Evolutionary conservation across 30 jellyfish, hydroid and myxozoan species (phyloP).

Genomic region (Morbakka virulenta): DNA sequence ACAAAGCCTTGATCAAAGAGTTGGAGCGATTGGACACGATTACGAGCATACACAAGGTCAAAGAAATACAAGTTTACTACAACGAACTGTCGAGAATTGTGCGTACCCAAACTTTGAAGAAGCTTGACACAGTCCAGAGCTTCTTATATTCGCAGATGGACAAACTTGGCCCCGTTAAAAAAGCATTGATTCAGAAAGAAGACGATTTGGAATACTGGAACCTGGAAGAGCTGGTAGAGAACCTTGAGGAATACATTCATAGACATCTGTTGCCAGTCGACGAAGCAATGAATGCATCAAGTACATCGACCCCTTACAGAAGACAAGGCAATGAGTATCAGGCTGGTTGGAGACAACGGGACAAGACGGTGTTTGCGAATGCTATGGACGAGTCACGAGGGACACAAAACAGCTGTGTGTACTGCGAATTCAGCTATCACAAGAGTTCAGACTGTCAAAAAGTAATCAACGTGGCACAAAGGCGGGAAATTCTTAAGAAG

Average conservation of each 20-base stretch:
- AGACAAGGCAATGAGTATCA: conserved; percentile 11
- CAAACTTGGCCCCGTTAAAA: conserved; percentile 60
- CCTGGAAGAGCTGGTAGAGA: conserved; percentile 58
- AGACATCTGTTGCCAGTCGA: conserved; percentile 59
- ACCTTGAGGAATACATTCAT: conserved; percentile 48
- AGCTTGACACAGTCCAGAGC: conserved; percentile 33
- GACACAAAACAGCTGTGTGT: conserved; percentile 31
- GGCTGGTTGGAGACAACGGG: conserved; percentile 45
- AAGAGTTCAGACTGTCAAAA: conserved; percentile 33
- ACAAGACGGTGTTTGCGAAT: conserved; percentile 51
- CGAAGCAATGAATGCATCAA: conserved; percentile 12
- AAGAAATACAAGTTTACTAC: conserved; percentile 32
- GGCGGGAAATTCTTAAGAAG: neutral
- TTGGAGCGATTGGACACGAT: conserved; percentile 34
- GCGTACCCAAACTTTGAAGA: conserved; percentile 40
- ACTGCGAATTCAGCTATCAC: conserved; percentile 43
- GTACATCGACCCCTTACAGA: no score
- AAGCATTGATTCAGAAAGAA: conserved; percentile 37
- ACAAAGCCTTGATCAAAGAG: conserved; percentile 39
- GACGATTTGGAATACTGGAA: conserved; percentile 51
- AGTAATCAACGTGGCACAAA: neutral
- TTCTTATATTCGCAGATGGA: conserved; percentile 21
- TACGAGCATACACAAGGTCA: conserved; percentile 14
- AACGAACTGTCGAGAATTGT: conserved; percentile 48
- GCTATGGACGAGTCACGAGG: conserved; percentile 16